Evolutionary conservation across 2,113 vertebrate genomes (phyloP), one percentile per base, ranked within the genome.

Genomic region (Corythaeola cristata): DNA sequence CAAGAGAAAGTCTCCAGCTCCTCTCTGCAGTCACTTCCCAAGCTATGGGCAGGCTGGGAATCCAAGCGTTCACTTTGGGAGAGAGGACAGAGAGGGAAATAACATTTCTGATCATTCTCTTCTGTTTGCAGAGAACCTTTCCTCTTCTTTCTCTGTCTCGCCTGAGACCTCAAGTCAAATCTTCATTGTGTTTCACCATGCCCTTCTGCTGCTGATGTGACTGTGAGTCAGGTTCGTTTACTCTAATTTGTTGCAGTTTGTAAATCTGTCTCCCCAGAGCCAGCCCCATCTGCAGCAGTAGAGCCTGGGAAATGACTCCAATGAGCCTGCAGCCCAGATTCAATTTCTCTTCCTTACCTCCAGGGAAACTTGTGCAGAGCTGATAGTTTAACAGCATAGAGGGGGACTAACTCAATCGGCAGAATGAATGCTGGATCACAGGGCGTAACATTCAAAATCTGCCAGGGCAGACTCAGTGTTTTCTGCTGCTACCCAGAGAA

Each of bases 251-350:
- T 41, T 76, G 88, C 92, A 88, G 90, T 95, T 85, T 90, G 95
- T 97, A 91, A 96, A 97, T 92, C 90, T 95, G 60, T 26, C 89
- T 94, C 53, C 84, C 73, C 86, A 15, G 85, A 82, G 92, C 80
- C 91, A 81, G 76, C 71, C 91, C 91, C 93, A 66, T 85, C 95
- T 96, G 94, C 91, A 69, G 94, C 44, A 33, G 86, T 5, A 22
- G 68, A 37, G 80, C 27, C 89, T 93, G 94, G 94, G 94, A 92
- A 97, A 90, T 0, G 56, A 77, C 93, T 87, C 73, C 5, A 9
- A 30, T 0, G 32, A 94, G 80, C 69, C 73, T 18, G 35, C 64
- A 44, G 75, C 79, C 22, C 89, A 44, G 80, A 67, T 89, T 55
- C 84, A 15, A 59, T 94, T 92, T 69, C 92, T 89, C 58, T 12